Evolutionary conservation across 2,888 invertebrate genomes (phyloP).

Genomic region (Drosophila ezoana): DNA sequence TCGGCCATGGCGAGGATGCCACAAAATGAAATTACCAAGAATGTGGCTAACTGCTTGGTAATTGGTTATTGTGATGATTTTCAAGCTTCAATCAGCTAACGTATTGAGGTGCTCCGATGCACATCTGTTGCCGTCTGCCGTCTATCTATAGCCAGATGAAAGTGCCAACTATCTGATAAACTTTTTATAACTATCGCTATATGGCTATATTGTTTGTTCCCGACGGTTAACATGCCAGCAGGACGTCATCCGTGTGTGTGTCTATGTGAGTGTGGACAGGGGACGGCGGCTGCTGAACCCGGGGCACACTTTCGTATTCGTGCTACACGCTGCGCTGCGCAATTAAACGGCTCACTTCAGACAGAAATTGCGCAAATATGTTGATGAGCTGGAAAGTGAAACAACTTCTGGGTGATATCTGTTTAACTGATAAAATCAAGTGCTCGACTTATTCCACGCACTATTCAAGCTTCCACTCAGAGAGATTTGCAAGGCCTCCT

Average conservation of each 20-base stretch:
- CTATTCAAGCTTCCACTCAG: constrained; percentile 27
- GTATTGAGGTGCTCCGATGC: constrained; percentile 3
- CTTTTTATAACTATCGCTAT: constrained; percentile 24
- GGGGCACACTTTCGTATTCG: constrained; percentile 40
- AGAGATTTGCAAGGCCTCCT: constrained; percentile 14
- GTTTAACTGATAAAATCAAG: constrained; percentile 30
- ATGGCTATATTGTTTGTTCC: constrained; percentile 7
- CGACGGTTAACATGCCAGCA: constrained; percentile 30
- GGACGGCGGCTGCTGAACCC: constrained; percentile 47
- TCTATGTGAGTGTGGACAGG: constrained; percentile 45
- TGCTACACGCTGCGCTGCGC: constrained; percentile 43
- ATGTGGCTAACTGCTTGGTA: neutral
- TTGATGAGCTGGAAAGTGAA: constrained; percentile 32
- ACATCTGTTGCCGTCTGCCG: constrained; percentile 16
- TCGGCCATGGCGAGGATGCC: constrained; percentile 60
- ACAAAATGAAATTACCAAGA: neutral
- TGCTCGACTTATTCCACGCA: constrained; percentile 38
- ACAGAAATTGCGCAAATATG: constrained; percentile 47
- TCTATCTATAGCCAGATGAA: constrained; percentile 1
- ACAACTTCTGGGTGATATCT: constrained; percentile 30
- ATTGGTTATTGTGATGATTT: constrained; percentile 8
- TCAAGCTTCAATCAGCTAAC: constrained; percentile 4
- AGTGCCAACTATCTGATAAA: constrained; percentile 11
- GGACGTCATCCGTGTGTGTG: constrained; percentile 30
- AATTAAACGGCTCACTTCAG: constrained; percentile 56